A percentile compares a stretch with the other conserved stretches of the same genome.
phyloP scores from a whole-genome alignment of 2,888 invertebrate species.

The Phasia obesa region DNA sequence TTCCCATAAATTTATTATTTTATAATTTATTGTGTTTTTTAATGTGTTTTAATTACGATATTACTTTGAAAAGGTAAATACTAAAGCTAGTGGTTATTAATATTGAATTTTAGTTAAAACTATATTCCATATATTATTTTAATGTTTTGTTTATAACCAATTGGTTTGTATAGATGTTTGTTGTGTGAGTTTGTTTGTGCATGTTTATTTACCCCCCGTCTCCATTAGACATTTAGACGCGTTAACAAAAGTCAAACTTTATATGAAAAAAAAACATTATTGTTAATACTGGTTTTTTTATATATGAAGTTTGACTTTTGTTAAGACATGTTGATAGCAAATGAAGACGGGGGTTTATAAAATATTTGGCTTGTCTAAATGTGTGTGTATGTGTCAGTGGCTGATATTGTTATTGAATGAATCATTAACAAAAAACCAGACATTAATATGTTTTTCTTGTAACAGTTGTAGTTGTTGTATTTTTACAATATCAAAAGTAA shows the following conservation, averaged over 20 bases:
- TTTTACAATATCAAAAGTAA: slow-evolving; percentile 24
- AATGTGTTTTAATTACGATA: slow-evolving; percentile 26
- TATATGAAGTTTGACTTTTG: no score
- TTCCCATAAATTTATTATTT: slow-evolving; percentile 50
- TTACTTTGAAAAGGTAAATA: slow-evolving; percentile 43
- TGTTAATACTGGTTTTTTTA: no score
- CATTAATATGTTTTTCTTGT: slow-evolving; percentile 43
- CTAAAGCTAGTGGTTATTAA: neutral
- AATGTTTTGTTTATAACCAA: slow-evolving; percentile 41
- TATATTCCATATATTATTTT: neutral
- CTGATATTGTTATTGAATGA: slow-evolving; percentile 50
- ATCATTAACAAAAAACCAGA: slow-evolving; percentile 53
- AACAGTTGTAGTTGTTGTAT: slow-evolving; percentile 23
- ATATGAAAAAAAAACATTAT: no score
- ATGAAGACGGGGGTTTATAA: no score
- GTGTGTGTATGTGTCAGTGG: slow-evolving; percentile 6
- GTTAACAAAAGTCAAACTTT: no score
- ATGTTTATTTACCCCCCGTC: no score
- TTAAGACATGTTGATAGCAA: no score
- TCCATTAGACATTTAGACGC: no score
- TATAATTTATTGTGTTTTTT: slow-evolving; percentile 35
- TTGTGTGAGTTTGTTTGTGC: slow-evolving; percentile 5
- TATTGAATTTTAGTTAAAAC: neutral
- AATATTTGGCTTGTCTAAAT: neutral
- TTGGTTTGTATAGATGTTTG: slow-evolving; percentile 20